Percentiles rank a stretch among this genome's conserved stretches.
These are phyloP conservation scores for Cottoperca gobio DNA, from an alignment of 2,797 vertebrate species.

Conservation along the genomic window DNA sequence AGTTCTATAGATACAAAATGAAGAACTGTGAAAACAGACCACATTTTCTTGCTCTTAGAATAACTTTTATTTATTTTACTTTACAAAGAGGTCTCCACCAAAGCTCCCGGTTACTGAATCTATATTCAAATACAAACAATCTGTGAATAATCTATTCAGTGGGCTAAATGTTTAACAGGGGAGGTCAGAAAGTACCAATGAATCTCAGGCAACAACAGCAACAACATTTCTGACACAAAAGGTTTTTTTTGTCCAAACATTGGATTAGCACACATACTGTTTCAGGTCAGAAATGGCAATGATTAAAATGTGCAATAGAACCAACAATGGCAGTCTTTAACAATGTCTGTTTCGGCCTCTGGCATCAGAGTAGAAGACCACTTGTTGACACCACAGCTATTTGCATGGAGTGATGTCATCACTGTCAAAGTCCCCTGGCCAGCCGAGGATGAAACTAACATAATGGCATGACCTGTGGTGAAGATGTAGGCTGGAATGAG, in stretches of 20 bases:
- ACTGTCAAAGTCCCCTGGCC: slow-evolving; percentile 56
- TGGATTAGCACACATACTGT: slow-evolving; percentile 37
- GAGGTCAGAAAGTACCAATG: slow-evolving; percentile 44
- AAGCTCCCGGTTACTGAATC: slow-evolving; percentile 69
- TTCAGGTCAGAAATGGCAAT: slow-evolving; percentile 59
- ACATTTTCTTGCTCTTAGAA: slow-evolving; percentile 71
- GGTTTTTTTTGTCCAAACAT: slow-evolving; percentile 36
- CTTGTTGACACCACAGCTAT: slow-evolving; percentile 54
- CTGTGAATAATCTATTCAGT: slow-evolving; percentile 60
- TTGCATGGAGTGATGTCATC: slow-evolving; percentile 60
- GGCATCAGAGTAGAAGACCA: slow-evolving; percentile 31
- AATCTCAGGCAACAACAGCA: slow-evolving; percentile 55
- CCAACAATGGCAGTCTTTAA: slow-evolving; percentile 55
- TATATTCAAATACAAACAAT: slow-evolving; percentile 78
- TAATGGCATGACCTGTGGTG: slow-evolving; percentile 58
- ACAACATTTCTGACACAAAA: slow-evolving; percentile 42
- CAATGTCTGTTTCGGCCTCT: slow-evolving; percentile 43
- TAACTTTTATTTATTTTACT: slow-evolving; percentile 81
- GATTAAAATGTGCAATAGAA: slow-evolving; percentile 66
- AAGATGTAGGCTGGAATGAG: slow-evolving; percentile 69
- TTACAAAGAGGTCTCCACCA: slow-evolving; percentile 78
- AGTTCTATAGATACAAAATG: too few species aligned
- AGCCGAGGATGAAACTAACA: slow-evolving; percentile 59
- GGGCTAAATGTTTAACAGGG: slow-evolving; percentile 62
- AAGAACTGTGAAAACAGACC: background rate